phyloP scores from a whole-genome alignment of 2,888 invertebrate genomes.

The Bellardia pandia region DNA sequence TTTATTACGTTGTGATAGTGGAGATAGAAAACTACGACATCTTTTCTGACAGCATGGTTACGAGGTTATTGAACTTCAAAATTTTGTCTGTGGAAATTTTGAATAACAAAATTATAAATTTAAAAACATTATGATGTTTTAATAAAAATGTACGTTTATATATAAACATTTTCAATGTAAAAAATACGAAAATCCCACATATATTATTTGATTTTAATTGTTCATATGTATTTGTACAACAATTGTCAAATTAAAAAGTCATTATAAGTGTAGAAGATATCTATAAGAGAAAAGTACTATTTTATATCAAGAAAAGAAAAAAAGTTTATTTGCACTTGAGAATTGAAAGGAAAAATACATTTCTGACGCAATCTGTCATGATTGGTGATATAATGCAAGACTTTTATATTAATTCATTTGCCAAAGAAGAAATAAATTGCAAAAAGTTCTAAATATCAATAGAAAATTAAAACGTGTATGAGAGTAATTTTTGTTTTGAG shows the following conservation, averaged over 20 bases:
- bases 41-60: neutral
- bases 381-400: neutral
- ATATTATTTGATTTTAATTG: too few relatives aligned
- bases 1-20: neutral
- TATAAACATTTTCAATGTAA: neutral
- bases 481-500: too few relatives aligned
- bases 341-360: neutral
- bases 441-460: neutral
- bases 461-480: too few relatives aligned
- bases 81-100: constrained; percentile 6
- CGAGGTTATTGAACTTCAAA: constrained; percentile 42
- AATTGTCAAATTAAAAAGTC: neutral
- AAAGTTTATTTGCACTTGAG: neutral
- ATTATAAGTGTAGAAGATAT: neutral
- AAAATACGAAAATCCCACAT: too few relatives aligned
- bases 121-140: neutral
- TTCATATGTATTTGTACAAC: neutral
- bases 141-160: neutral
- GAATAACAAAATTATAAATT: neutral
- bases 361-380: constrained; percentile 7
- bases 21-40: neutral
- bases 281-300: neutral
- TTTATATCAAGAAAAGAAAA: neutral
- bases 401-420: neutral
- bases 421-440: neutral